Conservation (phyloP, 1,140 invertebrate species). For the Neuroterus valhalla region DNA sequence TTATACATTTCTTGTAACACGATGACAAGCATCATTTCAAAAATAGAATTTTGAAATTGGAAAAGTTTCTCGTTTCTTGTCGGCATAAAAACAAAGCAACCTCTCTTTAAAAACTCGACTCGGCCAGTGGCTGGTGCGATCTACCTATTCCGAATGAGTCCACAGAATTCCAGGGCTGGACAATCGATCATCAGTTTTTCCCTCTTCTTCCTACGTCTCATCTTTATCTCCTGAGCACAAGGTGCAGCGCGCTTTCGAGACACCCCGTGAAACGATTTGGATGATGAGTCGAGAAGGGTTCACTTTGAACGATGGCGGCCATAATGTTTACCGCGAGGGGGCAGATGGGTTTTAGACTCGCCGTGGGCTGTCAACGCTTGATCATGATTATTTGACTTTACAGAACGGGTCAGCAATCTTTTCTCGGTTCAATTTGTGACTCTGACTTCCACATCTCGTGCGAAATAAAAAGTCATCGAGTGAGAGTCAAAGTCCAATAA, state of each 20-base stretch:
- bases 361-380: conserved; percentile 61
- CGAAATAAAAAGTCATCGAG: not conserved
- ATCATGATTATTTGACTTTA: conserved; percentile 61
- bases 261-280: conserved; percentile 59
- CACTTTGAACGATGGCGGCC: conserved; percentile 63
- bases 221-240: conserved; percentile 15
- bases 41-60: not conserved
- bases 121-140: not conserved
- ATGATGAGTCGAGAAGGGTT: conserved; percentile 52
- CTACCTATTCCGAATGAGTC: not conserved
- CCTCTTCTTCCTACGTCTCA: conserved; percentile 1
- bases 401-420: not conserved
- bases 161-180: not conserved
- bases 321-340: conserved; percentile 65
- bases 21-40: not conserved
- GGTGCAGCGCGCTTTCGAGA: conserved; percentile 53
- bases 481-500: not conserved
- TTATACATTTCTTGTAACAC: not conserved
- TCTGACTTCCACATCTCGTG: not conserved
- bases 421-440: not conserved
- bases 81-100: not conserved
- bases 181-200: conserved; percentile 23
- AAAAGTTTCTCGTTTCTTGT: not conserved
- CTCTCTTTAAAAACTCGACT: not conserved
- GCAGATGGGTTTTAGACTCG: conserved; percentile 53